Conservation (phyloP, 2,113 vertebrate species). For the Arenaria interpres region DNA sequence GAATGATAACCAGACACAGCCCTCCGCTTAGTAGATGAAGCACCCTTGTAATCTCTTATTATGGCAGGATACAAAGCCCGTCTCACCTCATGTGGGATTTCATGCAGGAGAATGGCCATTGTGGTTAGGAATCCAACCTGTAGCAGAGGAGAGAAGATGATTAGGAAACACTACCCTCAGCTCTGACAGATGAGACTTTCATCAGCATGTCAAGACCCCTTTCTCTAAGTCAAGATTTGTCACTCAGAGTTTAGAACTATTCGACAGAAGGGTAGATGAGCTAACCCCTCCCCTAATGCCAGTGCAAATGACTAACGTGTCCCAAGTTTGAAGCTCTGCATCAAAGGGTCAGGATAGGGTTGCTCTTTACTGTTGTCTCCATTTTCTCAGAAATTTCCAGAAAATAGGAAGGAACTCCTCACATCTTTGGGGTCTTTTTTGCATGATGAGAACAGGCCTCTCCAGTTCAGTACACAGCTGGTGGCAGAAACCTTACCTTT, state of each 20-base stretch:
- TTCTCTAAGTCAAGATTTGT: neutral
- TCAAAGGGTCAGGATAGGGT: neutral
- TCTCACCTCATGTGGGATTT: constrained; percentile 97
- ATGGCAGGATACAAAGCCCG: neutral
- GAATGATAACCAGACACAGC: neutral
- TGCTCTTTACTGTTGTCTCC: neutral
- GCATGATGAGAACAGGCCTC: neutral
- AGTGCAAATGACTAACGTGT: neutral
- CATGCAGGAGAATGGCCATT: constrained; percentile 94
- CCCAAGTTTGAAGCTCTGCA: neutral
- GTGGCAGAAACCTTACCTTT: constrained; percentile 83
- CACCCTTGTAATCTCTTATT: neutral
- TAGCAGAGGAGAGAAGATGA: neutral
- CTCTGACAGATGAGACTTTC: neutral
- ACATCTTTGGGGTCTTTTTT: neutral
- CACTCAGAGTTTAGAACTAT: neutral
- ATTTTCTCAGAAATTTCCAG: neutral
- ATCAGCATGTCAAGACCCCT: neutral
- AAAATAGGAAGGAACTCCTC: neutral
- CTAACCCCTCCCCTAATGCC: neutral
- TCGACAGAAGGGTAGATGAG: neutral
- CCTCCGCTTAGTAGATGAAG: neutral
- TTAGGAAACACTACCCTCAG: neutral
- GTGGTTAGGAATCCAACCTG: constrained; percentile 96
- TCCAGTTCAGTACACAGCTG: neutral